Evolutionary conservation across 2,113 vertebrate species (phyloP).

Genomic region (Rhombomys opimus): DNA sequence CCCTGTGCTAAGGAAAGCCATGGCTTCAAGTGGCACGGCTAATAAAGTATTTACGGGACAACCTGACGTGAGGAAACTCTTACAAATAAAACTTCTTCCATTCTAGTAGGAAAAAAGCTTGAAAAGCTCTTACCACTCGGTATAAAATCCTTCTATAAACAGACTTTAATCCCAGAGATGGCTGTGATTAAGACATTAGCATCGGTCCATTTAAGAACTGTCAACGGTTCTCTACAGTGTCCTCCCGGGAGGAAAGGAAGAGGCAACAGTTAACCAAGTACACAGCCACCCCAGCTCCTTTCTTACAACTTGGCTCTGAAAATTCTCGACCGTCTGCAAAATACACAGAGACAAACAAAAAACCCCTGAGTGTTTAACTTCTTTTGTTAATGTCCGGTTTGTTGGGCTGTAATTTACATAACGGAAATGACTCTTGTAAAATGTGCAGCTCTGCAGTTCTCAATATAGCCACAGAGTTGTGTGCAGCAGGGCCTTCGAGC

Average conservation of each 20-base stretch:
- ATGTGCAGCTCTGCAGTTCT: not conserved
- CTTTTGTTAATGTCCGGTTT: conserved; percentile 49
- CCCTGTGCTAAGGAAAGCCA: conserved; percentile 35
- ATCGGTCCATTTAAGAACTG: conserved; percentile 36
- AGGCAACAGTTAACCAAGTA: conserved; percentile 17
- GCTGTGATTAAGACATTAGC: conserved; percentile 51
- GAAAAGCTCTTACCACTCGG: conserved; percentile 37
- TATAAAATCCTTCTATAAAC: conserved; percentile 50
- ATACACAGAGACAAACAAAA: conserved; percentile 30
- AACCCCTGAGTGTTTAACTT: conserved; percentile 25
- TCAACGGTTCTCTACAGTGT: conserved; percentile 27
- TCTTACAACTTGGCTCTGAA: conserved; percentile 54
- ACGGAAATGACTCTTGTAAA: conserved; percentile 23
- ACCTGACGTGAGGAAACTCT: not conserved
- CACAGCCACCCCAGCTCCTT: not conserved
- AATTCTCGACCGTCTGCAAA: conserved; percentile 37
- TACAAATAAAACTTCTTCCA: conserved; percentile 50
- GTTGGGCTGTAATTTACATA: conserved; percentile 1
- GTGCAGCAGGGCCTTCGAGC: not conserved
- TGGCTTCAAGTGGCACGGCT: not conserved
- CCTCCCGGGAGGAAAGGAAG: not conserved
- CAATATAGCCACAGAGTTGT: not conserved
- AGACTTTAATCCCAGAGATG: conserved; percentile 50
- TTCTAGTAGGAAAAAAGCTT: conserved; percentile 21
- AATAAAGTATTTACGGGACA: conserved; percentile 52